Conservation (phyloP, 2,888 invertebrate genomes). For the Tanypteryx hageni region DNA sequence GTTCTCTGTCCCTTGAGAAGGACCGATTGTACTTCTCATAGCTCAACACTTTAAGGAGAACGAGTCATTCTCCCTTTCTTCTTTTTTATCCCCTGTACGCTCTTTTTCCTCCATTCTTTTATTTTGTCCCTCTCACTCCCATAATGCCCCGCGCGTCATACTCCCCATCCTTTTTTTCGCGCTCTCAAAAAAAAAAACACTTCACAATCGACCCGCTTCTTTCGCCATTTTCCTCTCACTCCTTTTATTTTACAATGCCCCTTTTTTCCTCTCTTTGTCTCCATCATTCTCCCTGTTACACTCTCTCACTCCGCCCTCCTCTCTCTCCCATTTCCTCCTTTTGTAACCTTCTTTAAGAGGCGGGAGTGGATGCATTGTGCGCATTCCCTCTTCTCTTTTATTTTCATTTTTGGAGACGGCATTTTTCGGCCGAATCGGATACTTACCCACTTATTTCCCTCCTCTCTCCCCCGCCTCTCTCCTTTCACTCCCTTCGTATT, state of each 20-base stretch:
- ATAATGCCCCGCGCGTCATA: too few species aligned
- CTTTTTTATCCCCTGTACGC: not conserved
- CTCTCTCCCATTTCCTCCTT: not conserved
- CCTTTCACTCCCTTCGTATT: not conserved
- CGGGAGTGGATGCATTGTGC: slow-evolving; percentile 2
- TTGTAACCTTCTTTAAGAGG: not conserved
- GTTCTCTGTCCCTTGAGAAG: too few species aligned
- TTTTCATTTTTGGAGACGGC: not conserved
- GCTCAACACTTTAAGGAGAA: too few species aligned
- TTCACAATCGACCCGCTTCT: too few species aligned
- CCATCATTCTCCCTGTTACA: too few species aligned
- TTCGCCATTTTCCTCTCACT: too few species aligned
- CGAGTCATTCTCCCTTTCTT: not conserved
- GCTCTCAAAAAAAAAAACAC: too few species aligned
- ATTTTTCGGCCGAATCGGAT: not conserved
- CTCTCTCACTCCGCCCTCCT: not conserved
- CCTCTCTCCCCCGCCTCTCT: not conserved
- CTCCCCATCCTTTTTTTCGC: too few species aligned
- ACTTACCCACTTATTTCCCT: not conserved
- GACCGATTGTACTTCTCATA: too few species aligned
- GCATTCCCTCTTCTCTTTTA: not conserved
- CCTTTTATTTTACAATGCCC: too few species aligned
- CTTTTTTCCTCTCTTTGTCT: too few species aligned
- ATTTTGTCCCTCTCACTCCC: not conserved
- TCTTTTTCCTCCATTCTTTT: not conserved